Conservation (phyloP, 2,113 vertebrate species). For the Montifringilla adamsi region DNA sequence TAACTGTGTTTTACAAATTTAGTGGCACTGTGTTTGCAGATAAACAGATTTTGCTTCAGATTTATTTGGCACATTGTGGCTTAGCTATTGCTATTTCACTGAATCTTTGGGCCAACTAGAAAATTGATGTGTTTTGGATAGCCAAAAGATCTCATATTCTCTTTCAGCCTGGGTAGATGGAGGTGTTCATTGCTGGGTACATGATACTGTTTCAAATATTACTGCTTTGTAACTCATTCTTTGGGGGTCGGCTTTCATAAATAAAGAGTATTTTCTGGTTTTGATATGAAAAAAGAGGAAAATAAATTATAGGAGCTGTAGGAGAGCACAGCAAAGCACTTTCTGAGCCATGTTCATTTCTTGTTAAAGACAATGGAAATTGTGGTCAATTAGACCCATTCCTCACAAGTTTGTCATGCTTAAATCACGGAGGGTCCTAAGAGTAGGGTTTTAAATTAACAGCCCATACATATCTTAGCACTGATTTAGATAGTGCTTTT, state of each 20-base stretch:
- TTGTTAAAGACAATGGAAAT: not conserved
- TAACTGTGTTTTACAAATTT: not conserved
- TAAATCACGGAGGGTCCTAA: not conserved
- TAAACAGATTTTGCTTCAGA: slow-evolving; percentile 12
- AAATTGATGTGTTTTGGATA: not conserved
- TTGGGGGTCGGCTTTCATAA: not conserved
- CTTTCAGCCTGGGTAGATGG: not conserved
- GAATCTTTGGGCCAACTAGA: not conserved
- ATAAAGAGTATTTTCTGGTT: not conserved
- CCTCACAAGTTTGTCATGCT: not conserved
- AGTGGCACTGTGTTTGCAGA: not conserved
- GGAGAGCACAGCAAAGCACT: not conserved
- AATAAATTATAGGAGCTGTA: not conserved
- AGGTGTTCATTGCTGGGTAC: not conserved
- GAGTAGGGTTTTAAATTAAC: not conserved
- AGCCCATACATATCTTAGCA: not conserved
- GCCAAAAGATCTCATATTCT: not conserved
- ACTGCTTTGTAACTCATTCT: not conserved
- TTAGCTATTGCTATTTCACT: slow-evolving; percentile 2
- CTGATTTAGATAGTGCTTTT: not conserved
- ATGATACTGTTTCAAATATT: not conserved
- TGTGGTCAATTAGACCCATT: not conserved
- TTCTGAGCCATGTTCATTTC: not conserved
- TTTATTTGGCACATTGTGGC: not conserved
- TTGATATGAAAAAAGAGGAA: not conserved